Conservation (phyloP, 2,797 vertebrate species). For the Sebastes iracundus region DNA sequence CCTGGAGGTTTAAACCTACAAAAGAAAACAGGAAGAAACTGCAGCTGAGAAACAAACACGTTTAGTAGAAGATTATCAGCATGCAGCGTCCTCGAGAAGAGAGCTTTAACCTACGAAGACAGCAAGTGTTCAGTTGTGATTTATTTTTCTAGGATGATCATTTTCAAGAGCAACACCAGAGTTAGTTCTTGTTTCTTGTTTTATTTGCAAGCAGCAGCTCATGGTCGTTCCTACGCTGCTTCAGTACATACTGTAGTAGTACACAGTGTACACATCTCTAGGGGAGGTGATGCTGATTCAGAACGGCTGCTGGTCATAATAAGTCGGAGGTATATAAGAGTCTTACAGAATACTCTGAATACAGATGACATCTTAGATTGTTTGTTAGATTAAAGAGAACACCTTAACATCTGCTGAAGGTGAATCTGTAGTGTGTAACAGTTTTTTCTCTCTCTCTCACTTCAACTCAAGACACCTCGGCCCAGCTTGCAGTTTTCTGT, state of each 20-base stretch:
- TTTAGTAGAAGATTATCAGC: background rate
- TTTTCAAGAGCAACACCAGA: background rate
- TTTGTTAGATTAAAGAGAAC: background rate
- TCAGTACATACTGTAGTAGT: background rate
- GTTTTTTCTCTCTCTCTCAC: background rate
- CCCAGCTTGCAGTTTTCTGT: background rate
- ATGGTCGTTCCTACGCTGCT: background rate
- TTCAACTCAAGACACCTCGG: background rate
- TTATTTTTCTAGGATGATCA: background rate
- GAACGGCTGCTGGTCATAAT: background rate
- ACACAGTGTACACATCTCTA: background rate
- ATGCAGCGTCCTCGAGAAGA: background rate
- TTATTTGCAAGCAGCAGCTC: background rate
- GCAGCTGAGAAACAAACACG: conserved; percentile 11
- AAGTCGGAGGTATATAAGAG: background rate
- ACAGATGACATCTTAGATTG: background rate
- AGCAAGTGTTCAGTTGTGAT: background rate
- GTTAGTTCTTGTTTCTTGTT: background rate
- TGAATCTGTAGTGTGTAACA: background rate
- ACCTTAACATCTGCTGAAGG: background rate
- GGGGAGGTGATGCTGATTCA: background rate
- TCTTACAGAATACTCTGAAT: background rate
- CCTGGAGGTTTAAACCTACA: too few relatives aligned
- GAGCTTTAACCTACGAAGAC: background rate
- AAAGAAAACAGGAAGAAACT: background rate